A percentile compares a stretch with the other conserved stretches of the same genome.
Evolutionary conservation across 2,113 vertebrate species (phyloP).

Genomic region (Calonectris borealis): DNA sequence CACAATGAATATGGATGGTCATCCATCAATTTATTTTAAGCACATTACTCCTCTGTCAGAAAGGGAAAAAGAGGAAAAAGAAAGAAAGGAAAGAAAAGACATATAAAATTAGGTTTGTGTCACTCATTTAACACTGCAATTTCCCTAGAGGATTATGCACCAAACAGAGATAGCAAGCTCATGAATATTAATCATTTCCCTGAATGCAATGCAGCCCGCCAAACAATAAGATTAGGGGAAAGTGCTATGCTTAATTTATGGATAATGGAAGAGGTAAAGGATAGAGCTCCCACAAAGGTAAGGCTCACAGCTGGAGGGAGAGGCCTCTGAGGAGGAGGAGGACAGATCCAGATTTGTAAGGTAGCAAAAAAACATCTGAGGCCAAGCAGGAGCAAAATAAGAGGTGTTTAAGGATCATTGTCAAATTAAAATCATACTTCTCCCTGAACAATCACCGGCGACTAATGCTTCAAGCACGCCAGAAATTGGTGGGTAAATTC

Average conservation of each 20-base stretch:
- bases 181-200: slow-evolving; percentile 75
- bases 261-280: slow-evolving; percentile 58
- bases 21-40: slow-evolving; percentile 80
- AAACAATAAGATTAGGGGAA: slow-evolving; percentile 69
- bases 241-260: slow-evolving; percentile 66
- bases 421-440: slow-evolving; percentile 48
- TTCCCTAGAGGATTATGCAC: slow-evolving; percentile 72
- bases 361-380: neutral
- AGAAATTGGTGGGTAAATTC: neutral
- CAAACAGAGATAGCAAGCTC: slow-evolving; percentile 73
- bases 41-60: slow-evolving; percentile 69
- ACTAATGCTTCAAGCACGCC: neutral
- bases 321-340: slow-evolving; percentile 18
- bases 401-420: slow-evolving; percentile 23
- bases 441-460: neutral
- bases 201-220: slow-evolving; percentile 49
- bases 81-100: slow-evolving; percentile 66
- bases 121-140: slow-evolving; percentile 76
- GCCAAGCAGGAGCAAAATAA: neutral
- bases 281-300: slow-evolving; percentile 64
- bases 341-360: slow-evolving; percentile 35
- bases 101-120: slow-evolving; percentile 76
- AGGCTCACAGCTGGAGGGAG: slow-evolving; percentile 52
- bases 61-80: slow-evolving; percentile 28
- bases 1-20: slow-evolving; percentile 67